Percentiles rank a stretch among this genome's conserved stretches.
phyloP scores from a whole-genome alignment of 2,797 vertebrate species.

The Onychomys leucogaster region DNA sequence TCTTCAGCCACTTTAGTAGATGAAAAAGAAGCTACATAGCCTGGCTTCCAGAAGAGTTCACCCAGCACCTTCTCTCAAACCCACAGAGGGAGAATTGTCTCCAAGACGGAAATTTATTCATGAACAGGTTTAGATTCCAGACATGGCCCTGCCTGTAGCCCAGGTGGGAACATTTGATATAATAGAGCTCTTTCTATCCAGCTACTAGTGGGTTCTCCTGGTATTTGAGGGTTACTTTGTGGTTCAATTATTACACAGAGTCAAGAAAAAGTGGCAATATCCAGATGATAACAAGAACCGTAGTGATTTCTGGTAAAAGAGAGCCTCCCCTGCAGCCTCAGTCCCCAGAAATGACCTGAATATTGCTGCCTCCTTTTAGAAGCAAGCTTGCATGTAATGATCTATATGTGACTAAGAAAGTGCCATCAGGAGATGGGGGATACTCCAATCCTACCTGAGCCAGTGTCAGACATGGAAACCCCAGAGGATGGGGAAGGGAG shows the following conservation, averaged over 20 bases:
- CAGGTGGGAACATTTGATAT: slow-evolving; percentile 53
- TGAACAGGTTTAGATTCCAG: slow-evolving; percentile 27
- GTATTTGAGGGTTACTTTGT: slow-evolving; percentile 63
- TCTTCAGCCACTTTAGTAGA: not conserved
- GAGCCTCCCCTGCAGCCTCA: not conserved
- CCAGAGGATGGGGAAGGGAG: not conserved
- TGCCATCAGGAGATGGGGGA: not conserved
- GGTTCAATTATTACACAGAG: slow-evolving; percentile 51
- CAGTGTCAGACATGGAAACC: not conserved
- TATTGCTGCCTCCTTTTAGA: not conserved
- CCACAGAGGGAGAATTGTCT: not conserved
- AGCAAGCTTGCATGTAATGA: not conserved
- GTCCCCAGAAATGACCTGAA: not conserved
- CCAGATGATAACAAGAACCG: not conserved
- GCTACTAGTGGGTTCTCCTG: slow-evolving; percentile 20
- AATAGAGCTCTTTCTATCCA: slow-evolving; percentile 53
- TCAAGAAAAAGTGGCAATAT: slow-evolving; percentile 42
- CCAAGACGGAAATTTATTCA: slow-evolving; percentile 19
- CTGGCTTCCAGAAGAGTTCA: not conserved
- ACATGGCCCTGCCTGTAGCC: not conserved
- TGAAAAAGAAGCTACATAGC: not conserved
- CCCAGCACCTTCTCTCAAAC: not conserved
- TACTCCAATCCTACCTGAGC: not conserved
- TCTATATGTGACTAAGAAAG: not conserved
- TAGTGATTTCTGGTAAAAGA: not conserved